A percentile compares a stretch with the other conserved stretches of the same genome.
Conservation (phyloP, 2,113 vertebrate genomes). For the Tachycineta bicolor region DNA sequence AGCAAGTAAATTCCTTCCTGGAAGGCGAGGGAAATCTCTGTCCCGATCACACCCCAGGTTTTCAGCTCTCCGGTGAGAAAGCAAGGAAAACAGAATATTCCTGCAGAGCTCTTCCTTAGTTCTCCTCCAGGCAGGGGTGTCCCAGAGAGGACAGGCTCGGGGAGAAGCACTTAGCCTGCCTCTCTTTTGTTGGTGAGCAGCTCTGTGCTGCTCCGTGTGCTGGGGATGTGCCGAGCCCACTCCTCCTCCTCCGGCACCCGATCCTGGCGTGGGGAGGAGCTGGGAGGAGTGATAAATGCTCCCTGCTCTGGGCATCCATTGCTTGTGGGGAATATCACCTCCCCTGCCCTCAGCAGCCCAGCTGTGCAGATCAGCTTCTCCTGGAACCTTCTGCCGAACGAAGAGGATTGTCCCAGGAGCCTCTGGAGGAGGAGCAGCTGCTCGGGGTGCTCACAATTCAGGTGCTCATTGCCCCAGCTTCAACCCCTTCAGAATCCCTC, state of each 20-base stretch:
- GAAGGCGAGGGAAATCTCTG: background rate
- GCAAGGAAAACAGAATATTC: background rate
- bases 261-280: rapidly evolving
- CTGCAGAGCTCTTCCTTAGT: background rate
- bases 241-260: too few relatives aligned
- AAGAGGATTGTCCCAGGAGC: background rate
- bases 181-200: rapidly evolving
- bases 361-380: background rate
- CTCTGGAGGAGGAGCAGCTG: background rate
- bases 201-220: background rate
- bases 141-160: background rate
- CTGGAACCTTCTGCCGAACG: too few relatives aligned
- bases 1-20: background rate
- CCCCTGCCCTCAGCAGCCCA: background rate
- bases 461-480: background rate
- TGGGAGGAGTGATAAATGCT: background rate
- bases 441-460: background rate
- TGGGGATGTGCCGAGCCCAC: background rate
- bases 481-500: background rate
- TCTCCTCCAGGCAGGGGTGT: background rate
- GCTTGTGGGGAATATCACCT: background rate
- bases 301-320: background rate
- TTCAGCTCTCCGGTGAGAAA: background rate
- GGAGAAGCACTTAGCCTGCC: rapidly evolving
- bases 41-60: background rate